phyloP scores from a whole-genome alignment of 2,888 invertebrate species.

The Eristalis pertinax region DNA sequence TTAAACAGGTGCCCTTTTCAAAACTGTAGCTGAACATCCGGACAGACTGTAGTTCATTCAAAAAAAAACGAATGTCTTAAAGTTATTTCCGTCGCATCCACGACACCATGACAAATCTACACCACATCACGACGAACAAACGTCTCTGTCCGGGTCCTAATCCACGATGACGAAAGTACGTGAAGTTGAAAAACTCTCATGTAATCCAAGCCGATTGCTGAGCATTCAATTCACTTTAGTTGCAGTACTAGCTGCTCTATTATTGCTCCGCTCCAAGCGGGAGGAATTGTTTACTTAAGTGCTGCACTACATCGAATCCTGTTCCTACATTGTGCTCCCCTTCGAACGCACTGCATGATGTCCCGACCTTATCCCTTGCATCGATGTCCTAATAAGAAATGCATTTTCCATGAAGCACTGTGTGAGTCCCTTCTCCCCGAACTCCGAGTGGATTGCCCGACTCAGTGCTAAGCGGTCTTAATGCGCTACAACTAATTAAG shows the following conservation, averaged over 20 bases:
- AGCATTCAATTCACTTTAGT: too few species aligned
- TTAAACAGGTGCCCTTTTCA: too few species aligned
- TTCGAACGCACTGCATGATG: neutral
- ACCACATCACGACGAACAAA: too few species aligned
- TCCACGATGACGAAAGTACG: neutral
- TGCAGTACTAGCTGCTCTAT: neutral
- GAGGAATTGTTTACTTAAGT: neutral
- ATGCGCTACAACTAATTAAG: neutral
- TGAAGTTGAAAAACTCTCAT: neutral
- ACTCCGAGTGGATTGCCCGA: too few species aligned
- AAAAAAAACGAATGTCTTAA: too few species aligned
- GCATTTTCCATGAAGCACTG: neutral
- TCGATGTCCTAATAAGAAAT: neutral
- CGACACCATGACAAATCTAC: too few species aligned
- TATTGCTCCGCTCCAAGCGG: neutral
- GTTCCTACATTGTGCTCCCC: neutral
- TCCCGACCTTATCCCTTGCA: neutral
- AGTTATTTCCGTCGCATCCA: too few species aligned
- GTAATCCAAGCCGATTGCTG: neutral
- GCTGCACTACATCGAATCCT: neutral
- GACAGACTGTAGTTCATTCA: too few species aligned
- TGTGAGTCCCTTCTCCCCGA: neutral
- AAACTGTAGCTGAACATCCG: too few species aligned
- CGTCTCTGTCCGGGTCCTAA: too few species aligned
- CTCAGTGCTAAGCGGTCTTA: neutral